These are phyloP conservation scores for Corydoras maculifer DNA, from an alignment of 2,113 vertebrate species.

Conservation along the genomic window DNA sequence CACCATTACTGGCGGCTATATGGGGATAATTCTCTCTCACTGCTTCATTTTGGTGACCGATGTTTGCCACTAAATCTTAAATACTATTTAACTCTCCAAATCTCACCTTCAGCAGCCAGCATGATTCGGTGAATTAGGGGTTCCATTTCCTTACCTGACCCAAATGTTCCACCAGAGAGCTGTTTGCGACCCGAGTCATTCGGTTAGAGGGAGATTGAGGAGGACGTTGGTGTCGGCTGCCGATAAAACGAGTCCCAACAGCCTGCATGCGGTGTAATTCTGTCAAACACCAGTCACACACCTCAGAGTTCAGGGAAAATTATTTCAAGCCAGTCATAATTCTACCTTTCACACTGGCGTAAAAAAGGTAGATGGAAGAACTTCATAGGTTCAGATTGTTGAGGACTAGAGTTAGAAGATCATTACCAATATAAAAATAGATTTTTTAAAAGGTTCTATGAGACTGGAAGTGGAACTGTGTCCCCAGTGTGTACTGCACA, in stretches of 20 bases:
- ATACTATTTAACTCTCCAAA: conserved; percentile 54
- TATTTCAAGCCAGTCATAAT: neutral
- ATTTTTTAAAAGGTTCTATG: too few relatives aligned
- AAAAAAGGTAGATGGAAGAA: too few relatives aligned
- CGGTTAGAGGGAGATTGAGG: conserved; percentile 53
- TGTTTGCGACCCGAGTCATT: conserved; percentile 50
- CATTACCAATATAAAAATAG: too few relatives aligned
- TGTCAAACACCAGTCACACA: conserved; percentile 5
- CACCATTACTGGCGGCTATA: conserved; percentile 25
- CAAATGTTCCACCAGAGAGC: conserved; percentile 61
- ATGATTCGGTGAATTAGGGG: conserved; percentile 61
- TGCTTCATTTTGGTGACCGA: conserved; percentile 36
- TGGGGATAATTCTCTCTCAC: conserved; percentile 30
- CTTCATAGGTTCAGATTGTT: too few relatives aligned
- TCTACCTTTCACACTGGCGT: neutral
- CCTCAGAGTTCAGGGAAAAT: neutral
- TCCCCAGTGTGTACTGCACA: too few relatives aligned
- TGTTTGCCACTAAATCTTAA: conserved; percentile 41
- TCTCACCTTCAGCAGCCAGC: conserved; percentile 58
- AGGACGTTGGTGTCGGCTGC: conserved; percentile 49
- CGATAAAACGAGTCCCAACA: conserved; percentile 51
- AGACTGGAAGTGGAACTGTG: too few relatives aligned
- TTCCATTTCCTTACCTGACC: conserved; percentile 59
- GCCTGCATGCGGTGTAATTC: neutral
- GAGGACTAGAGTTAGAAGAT: too few relatives aligned